A percentile compares a stretch with the other conserved stretches of the same genome.
These are phyloP conservation scores for Rhagium mordax DNA, from an alignment of 2,888 invertebrate genomes.

Conservation along the genomic window DNA sequence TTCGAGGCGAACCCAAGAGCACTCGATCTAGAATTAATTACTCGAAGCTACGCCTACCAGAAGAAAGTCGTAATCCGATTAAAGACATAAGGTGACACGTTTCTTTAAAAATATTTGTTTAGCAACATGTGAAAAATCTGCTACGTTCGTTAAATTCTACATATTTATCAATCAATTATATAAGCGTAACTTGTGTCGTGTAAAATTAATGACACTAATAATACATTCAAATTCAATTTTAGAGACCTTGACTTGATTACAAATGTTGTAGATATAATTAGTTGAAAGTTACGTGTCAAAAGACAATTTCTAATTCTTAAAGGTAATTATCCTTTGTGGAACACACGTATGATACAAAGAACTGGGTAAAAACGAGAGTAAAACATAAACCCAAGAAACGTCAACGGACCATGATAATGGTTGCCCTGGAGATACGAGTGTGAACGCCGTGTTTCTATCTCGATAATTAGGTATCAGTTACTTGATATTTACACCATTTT, in stretches of 20 bases:
- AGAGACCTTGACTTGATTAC: not conserved
- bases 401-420: not conserved
- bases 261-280: not conserved
- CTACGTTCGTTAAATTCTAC: not conserved
- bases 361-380: conserved; percentile 11
- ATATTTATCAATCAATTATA: not conserved
- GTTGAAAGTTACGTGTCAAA: not conserved
- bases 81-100: too few species aligned
- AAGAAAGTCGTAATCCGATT: too few species aligned
- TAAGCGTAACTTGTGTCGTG: not conserved
- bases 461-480: conserved; percentile 12
- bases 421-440: not conserved
- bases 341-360: too few species aligned
- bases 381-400: not conserved
- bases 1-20: too few species aligned
- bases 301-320: not conserved
- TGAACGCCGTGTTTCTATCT: not conserved
- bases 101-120: not conserved
- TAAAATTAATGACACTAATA: conserved; percentile 8
- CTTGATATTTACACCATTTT: not conserved
- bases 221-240: not conserved
- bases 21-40: too few species aligned
- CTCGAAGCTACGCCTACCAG: too few species aligned
- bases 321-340: not conserved
- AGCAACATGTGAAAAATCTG: not conserved